Base-by-base conservation (phyloP, 2,113 vertebrate genomes). In the Antigone vipio region DNA sequence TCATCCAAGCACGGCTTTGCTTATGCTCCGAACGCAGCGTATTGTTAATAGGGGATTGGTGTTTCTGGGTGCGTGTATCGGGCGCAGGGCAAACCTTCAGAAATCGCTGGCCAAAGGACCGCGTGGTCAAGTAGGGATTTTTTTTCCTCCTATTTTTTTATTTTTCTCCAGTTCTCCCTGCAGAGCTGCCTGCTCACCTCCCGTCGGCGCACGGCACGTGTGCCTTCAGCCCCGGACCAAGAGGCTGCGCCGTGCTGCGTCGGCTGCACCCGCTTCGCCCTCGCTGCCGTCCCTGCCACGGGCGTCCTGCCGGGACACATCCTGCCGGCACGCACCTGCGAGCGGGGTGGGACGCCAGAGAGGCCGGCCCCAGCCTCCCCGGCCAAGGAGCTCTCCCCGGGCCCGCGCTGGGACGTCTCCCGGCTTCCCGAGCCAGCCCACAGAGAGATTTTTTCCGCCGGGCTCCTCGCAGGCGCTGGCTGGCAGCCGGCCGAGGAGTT, bases 11-110 rank as follows among this genome's bases (percentile, higher is more conserved):
- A 1, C 35, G 0, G 1, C 26, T 12, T 12, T 3, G 29, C 71
- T 23, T 5, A 42, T 42, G 0, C 50, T 6, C 3, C 0, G 44
- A 23, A 56, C 2, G 10, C 52, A 4, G 7, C 1, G 0, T 1
- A 0, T 7, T 77, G 84, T 38, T 34, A 27, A 4, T 0, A 2
- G 34, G 42, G 4, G 32, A 4, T 3, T 1, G 4, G 6, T 6
- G 15, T 9, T 76, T 15, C 62, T 29, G 40, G 44, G 18, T 9
- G 19, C 30, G 0, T 29, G 8, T 38, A 38, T 1, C 2, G 12
- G 38, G 11, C 4, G n/a, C 34, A 16, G 66, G 32, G 42, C 6
- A 2, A 49, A 16, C 50, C 52, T 72, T 6, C 59, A 21, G 13
- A 38, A 76, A 9, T 1, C 29, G 1, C 40, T 3, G 38, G 2